Evolutionary conservation across 2,888 invertebrate species (phyloP).

Genomic region (Heteromyza rotundicornis): DNA sequence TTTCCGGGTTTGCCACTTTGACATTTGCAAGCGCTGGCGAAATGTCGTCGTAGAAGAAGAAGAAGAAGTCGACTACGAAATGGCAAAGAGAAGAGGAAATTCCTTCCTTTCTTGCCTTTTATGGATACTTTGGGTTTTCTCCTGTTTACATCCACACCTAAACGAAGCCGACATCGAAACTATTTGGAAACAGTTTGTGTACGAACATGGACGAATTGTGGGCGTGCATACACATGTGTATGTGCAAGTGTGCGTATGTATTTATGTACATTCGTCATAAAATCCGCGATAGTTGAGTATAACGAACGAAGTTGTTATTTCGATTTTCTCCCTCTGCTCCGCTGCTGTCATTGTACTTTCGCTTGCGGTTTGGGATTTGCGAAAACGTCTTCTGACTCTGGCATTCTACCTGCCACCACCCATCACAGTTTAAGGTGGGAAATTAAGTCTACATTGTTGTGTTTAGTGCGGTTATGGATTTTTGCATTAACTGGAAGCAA

Average conservation of each 20-base stretch:
- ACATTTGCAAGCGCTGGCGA: slow-evolving; percentile 44
- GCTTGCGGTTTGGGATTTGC: no score
- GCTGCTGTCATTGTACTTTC: no score
- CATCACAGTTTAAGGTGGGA: slow-evolving; percentile 25
- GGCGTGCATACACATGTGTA: background rate
- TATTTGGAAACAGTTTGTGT: no score
- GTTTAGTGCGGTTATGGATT: slow-evolving; percentile 42
- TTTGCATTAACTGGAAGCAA: slow-evolving; percentile 38
- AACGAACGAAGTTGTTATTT: no score
- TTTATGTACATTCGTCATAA: background rate
- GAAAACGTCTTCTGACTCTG: no score
- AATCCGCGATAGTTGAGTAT: no score
- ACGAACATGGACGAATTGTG: no score
- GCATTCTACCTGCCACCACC: no score
- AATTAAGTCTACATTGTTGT: slow-evolving; percentile 48
- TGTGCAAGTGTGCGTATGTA: background rate
- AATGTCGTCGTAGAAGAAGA: no score
- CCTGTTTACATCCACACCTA: background rate
- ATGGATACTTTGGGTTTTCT: slow-evolving; percentile 15
- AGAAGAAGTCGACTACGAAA: background rate
- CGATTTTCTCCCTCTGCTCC: slow-evolving; percentile 3
- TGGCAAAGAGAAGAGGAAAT: background rate
- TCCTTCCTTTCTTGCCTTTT: slow-evolving; percentile 28
- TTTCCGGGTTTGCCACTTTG: slow-evolving; percentile 60
- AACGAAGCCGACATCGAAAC: background rate